Evolutionary conservation across 2,113 vertebrate genomes (phyloP).

Genomic region (Atlantisia rogersi): DNA sequence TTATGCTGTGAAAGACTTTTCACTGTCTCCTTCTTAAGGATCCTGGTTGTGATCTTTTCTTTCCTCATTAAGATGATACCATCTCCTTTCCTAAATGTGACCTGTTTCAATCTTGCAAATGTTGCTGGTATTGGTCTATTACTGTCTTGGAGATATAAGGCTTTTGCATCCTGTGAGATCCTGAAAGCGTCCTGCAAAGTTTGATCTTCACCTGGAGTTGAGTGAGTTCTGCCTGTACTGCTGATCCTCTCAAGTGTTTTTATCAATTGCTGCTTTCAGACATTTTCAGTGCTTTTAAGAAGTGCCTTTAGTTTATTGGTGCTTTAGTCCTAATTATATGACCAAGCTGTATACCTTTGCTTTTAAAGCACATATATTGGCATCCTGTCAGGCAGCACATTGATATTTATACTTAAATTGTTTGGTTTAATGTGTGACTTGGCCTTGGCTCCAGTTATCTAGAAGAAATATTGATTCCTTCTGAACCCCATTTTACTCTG

Average conservation of each 20-base stretch:
- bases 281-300: neutral
- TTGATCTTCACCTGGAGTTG: neutral
- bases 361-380: conserved; percentile 29
- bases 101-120: conserved; percentile 38
- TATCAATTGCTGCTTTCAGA: neutral
- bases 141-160: neutral
- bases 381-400: conserved; percentile 12
- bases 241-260: neutral
- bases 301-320: neutral
- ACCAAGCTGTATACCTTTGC: neutral
- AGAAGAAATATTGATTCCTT: conserved; percentile 6
- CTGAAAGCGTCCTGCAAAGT: neutral
- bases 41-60: neutral
- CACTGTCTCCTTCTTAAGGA: neutral
- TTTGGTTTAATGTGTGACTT: conserved; percentile 32
- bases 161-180: neutral
- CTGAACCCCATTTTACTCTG: conserved; percentile 11
- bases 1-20: neutral
- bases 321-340: conserved; percentile 16
- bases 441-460: conserved; percentile 15
- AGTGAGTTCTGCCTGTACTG: neutral
- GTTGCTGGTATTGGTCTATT: conserved; percentile 18
- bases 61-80: conserved; percentile 54
- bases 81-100: conserved; percentile 8
- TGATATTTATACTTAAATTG: conserved; percentile 40